A percentile compares a stretch with the other conserved stretches of the same genome.
Conservation (phyloP, 2,797 vertebrate species). For the Cyclopterus lumpus region DNA sequence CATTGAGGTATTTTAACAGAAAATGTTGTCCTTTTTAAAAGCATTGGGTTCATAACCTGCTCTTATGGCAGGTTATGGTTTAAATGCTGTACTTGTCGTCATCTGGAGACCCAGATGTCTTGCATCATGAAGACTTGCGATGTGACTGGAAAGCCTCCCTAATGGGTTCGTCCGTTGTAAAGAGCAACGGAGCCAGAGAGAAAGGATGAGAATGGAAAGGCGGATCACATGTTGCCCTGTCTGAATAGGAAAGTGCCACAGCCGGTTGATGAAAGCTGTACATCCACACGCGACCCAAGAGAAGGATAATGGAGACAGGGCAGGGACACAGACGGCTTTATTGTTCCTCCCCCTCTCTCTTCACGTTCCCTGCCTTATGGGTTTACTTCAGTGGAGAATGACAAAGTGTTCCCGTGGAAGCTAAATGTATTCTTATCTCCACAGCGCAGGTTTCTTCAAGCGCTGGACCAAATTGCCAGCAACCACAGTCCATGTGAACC, state of each 20-base stretch:
- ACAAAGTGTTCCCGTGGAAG: slow-evolving; percentile 36
- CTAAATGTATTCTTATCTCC: slow-evolving; percentile 58
- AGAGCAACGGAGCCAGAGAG: not conserved
- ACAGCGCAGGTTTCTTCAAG: slow-evolving; percentile 47
- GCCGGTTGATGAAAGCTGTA: slow-evolving; percentile 30
- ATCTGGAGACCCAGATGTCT: not conserved
- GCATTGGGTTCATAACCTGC: not conserved
- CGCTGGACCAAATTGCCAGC: slow-evolving; percentile 17
- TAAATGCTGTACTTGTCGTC: not conserved
- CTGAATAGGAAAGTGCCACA: not conserved
- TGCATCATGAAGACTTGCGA: not conserved
- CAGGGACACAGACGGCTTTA: slow-evolving; percentile 11
- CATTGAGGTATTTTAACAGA: not conserved
- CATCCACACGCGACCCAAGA: not conserved
- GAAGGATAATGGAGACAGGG: slow-evolving; percentile 1
- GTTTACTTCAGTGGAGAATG: slow-evolving; percentile 39
- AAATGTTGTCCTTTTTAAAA: not conserved
- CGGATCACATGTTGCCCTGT: slow-evolving; percentile 2
- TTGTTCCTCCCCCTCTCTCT: slow-evolving; percentile 27
- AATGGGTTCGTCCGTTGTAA: not conserved
- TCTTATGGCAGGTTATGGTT: not conserved
- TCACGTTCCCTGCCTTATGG: slow-evolving; percentile 8
- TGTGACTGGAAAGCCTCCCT: not conserved
- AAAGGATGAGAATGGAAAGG: not conserved
- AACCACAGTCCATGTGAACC: slow-evolving; percentile 15